These are phyloP conservation scores for Apis florea DNA, from an alignment of 1,140 invertebrate genomes.

Conservation along the genomic window DNA sequence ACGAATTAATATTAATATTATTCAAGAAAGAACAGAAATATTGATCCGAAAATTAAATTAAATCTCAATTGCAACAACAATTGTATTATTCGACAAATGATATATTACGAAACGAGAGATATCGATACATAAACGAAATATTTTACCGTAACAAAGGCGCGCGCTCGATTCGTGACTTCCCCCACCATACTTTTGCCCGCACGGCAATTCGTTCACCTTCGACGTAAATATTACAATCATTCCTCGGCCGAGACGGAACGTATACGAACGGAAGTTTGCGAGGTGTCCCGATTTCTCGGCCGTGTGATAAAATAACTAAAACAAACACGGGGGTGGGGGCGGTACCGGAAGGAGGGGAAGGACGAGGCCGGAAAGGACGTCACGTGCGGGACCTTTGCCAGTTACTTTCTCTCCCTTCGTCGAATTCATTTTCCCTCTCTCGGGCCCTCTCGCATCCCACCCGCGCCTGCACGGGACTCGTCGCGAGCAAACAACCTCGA, in stretches of 20 bases:
- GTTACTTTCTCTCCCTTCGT: conserved; percentile 59
- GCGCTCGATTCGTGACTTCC: no score
- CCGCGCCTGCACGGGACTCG: conserved; percentile 54
- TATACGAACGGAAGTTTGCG: conserved; percentile 70
- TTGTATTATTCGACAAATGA: no score
- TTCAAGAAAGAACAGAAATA: no score
- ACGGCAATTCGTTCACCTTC: no score
- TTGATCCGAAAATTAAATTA: no score
- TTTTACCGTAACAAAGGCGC: no score
- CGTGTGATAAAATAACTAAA: conserved; percentile 79
- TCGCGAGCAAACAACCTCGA: conserved; percentile 74
- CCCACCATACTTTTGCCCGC: no score
- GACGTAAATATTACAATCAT: not conserved
- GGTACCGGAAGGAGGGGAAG: conserved; percentile 61
- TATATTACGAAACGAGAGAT: no score
- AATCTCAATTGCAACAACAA: no score
- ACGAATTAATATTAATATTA: no score
- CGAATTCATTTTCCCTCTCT: conserved; percentile 44
- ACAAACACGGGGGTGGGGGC: conserved; percentile 72
- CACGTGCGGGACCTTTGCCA: conserved; percentile 72
- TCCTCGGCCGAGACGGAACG: not conserved
- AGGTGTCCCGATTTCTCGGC: conserved; percentile 72
- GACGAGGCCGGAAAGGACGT: conserved; percentile 68
- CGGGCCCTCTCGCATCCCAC: conserved; percentile 19
- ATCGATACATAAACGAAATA: no score